These are phyloP conservation scores for Sphaeramia orbicularis DNA, from an alignment of 2,797 vertebrate genomes.

Conservation along the genomic window DNA sequence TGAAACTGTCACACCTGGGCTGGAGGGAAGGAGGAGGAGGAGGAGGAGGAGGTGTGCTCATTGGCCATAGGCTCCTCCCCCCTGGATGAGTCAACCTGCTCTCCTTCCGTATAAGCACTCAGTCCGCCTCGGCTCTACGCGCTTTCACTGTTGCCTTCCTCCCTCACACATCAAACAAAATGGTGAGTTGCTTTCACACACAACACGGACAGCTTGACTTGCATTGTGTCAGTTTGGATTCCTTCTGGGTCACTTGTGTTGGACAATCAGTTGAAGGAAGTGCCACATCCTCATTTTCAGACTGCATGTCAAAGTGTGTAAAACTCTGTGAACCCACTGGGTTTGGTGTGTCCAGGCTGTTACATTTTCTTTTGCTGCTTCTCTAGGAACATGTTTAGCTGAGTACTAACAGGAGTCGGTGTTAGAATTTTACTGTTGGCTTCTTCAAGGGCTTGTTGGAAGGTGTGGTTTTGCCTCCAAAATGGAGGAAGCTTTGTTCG, in stretches of 20 bases:
- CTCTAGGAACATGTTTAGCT: not conserved
- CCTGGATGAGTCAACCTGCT: conserved; percentile 73
- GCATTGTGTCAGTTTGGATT: not conserved
- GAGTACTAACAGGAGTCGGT: conserved; percentile 1
- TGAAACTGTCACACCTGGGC: conserved; percentile 69
- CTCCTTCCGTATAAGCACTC: conserved; percentile 63
- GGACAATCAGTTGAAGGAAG: not conserved
- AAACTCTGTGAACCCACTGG: not conserved
- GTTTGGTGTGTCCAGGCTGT: not conserved
- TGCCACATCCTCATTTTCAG: conserved; percentile 11
- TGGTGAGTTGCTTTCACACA: conserved; percentile 74
- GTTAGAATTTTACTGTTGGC: conserved; percentile 1
- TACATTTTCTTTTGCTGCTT: not conserved
- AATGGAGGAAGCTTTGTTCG: conserved; percentile 68
- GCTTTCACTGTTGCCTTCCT: conserved; percentile 56
- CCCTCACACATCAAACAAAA: conserved; percentile 63
- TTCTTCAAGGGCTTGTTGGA: conserved; percentile 23
- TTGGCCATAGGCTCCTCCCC: conserved; percentile 65
- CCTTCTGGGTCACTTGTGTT: conserved; percentile 3
- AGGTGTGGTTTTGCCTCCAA: conserved; percentile 75
- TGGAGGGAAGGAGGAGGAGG: not conserved
- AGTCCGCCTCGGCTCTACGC: conserved; percentile 58
- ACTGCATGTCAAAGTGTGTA: not conserved
- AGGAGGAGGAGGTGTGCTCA: conserved; percentile 67
- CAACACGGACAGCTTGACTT: not conserved